Evolutionary conservation across 2,888 invertebrate species (phyloP), one percentile per base, ranked within the genome.

Genomic region (Emmelina monodactyla): DNA sequence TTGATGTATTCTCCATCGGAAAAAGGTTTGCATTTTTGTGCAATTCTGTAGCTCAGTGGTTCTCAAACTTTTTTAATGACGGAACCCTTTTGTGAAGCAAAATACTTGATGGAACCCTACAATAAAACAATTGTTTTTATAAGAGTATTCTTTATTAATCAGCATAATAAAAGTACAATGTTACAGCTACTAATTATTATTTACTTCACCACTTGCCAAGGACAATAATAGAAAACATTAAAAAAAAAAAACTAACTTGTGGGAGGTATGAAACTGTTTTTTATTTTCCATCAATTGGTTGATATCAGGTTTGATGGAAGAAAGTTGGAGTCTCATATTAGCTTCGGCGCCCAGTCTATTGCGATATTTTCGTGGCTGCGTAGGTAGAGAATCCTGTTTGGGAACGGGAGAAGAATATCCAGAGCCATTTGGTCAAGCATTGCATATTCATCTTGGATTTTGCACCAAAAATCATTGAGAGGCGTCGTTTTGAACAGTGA

Each of bases 381-480:
- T 45, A 46, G 28, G 40, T 42, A 25, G 42, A 47, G 39, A n/a
- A n/a, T n/a, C n/a, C n/a, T n/a, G n/a, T n/a, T 44, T 46, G 46
- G 44, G 40, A 46, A 48, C 41, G 43, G 42, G 36, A 37, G 38
- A 39, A 39, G 39, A 37, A 37, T 19, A 34, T 34, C 16, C 37
- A 46, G 37, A 41, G 42, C 41, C 37, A 35, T 49, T 49, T 46
- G 30, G 45, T 15, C 46, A 48, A 48, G 47, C 40, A 47, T 46
- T 48, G 45, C 33, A 49, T 49, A 50, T 48, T 51, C 47, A 49
- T 42, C 45, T 32, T 32, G 47, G 34, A 44, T 42, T 45, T 47
- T 51, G 47, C 49, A 53, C 47, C 49, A 49, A 49, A 48, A 48
- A 47, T 51, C 47, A 22, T 51, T 48, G 40, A 50, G 46, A 46